phyloP scores from a whole-genome alignment of 2,888 invertebrate species.

The Lasiommata megera region DNA sequence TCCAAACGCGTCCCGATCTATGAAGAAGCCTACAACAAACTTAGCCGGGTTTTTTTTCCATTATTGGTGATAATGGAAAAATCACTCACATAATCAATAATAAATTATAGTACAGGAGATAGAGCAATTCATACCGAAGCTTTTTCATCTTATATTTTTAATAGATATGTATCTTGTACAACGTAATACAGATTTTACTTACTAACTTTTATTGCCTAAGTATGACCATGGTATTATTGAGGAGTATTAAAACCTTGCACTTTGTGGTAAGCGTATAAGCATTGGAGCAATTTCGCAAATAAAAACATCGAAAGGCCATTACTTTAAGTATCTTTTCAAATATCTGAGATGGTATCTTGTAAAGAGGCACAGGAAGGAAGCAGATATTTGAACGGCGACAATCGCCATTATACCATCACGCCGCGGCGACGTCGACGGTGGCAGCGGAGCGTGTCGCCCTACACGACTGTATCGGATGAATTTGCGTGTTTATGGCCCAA shows the following conservation, averaged over 20 bases:
- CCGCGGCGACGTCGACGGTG: conserved; percentile 35
- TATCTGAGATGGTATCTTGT: conserved; percentile 38
- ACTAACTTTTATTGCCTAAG: background rate
- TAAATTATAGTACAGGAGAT: no score
- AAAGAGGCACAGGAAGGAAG: conserved; percentile 63
- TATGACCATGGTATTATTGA: background rate
- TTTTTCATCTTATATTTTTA: no score
- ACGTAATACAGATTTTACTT: no score
- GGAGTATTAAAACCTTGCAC: background rate
- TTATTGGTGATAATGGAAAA: no score
- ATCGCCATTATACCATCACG: conserved; percentile 57
- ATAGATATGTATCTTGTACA: no score
- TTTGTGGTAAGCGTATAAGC: background rate
- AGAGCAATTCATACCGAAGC: no score
- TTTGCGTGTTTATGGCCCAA: conserved; percentile 22
- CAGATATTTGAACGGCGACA: conserved; percentile 59
- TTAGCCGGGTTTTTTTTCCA: no score
- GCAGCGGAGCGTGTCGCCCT: conserved; percentile 39
- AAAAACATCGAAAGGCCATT: conserved; percentile 39
- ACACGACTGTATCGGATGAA: conserved; percentile 23
- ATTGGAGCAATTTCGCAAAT: conserved; percentile 8
- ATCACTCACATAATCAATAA: no score
- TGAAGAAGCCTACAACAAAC: no score
- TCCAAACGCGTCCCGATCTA: no score
- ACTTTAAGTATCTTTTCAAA: conserved; percentile 34